These are phyloP conservation scores for Rhinophrynus dorsalis DNA, from an alignment of 2,797 vertebrate genomes.

Conservation along the genomic window DNA sequence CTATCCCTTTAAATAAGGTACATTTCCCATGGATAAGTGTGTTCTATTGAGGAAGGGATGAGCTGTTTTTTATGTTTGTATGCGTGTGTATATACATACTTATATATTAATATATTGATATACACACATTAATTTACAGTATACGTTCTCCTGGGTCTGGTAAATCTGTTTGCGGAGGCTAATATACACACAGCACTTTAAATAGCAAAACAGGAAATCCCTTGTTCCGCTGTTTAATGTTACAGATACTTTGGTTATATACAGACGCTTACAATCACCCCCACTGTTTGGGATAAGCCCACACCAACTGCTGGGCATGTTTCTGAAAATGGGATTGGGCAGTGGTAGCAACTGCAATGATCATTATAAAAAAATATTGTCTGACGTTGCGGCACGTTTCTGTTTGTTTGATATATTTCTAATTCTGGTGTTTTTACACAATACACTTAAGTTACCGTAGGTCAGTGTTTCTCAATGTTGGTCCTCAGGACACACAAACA, in stretches of 20 bases:
- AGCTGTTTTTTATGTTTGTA: not conserved
- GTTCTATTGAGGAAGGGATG: too few species aligned
- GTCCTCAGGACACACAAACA: too few species aligned
- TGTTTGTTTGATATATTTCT: too few species aligned
- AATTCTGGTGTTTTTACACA: too few species aligned
- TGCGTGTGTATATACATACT: not conserved
- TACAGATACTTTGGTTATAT: constrained; percentile 28
- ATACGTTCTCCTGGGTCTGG: constrained; percentile 14
- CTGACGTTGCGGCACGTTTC: too few species aligned
- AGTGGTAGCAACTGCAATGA: not conserved
- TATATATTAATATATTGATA: constrained; percentile 15
- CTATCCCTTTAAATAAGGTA: too few species aligned
- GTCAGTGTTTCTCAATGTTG: too few species aligned
- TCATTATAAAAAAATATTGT: too few species aligned
- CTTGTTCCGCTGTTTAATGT: constrained; percentile 44
- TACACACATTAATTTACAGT: constrained; percentile 19
- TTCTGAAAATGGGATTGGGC: constrained; percentile 12
- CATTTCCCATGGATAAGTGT: too few species aligned
- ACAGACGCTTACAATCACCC: constrained; percentile 19
- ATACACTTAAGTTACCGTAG: too few species aligned
- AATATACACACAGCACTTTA: constrained; percentile 35
- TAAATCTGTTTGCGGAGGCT: constrained; percentile 29
- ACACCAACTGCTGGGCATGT: constrained; percentile 16
- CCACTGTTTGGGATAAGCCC: constrained; percentile 31
- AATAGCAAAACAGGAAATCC: constrained; percentile 44